Percentiles rank a stretch among this genome's conserved stretches.
Conservation (phyloP, 1,140 invertebrate genomes). For the Bombus picipes region DNA sequence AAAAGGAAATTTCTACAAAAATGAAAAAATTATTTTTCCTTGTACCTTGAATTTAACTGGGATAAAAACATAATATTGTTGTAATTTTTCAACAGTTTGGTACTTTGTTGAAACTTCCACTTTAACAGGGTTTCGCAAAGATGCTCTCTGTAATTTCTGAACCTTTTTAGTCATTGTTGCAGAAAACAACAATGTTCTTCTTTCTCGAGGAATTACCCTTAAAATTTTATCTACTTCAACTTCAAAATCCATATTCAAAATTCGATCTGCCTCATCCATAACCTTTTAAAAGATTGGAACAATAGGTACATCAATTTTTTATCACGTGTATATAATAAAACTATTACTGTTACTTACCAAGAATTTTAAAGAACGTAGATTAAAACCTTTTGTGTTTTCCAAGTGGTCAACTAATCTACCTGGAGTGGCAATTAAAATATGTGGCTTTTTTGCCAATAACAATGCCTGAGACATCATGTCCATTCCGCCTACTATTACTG, state of each 20-base stretch:
- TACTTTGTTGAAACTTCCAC: conserved; percentile 98
- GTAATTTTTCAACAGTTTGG: conserved; percentile 98
- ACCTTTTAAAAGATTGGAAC: conserved; percentile 81
- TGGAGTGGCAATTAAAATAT: conserved; percentile 96
- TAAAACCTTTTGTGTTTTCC: conserved; percentile 97
- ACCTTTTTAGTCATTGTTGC: conserved; percentile 99
- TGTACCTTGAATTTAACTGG: conserved; percentile 96
- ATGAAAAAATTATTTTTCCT: neutral
- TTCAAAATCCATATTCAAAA: conserved; percentile 98
- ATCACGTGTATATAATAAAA: neutral
- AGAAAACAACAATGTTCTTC: conserved; percentile 95
- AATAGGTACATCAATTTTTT: neutral
- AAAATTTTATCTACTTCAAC: conserved; percentile 98
- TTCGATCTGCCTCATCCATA: conserved; percentile 98
- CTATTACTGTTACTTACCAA: conserved; percentile 84
- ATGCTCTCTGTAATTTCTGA: conserved; percentile 97
- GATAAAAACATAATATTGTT: conserved; percentile 98
- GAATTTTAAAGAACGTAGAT: conserved; percentile 93
- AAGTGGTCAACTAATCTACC: conserved; percentile 95
- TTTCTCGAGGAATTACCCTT: conserved; percentile 93
- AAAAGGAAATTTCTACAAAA: conserved; percentile 11
- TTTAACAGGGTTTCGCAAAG: conserved; percentile 95
- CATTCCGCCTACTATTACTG: conserved; percentile 98
- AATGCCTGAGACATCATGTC: conserved; percentile 98
- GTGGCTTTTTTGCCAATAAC: conserved; percentile 96